Conservation (phyloP, 2,888 invertebrate species). For the Dendrolimus pini region DNA sequence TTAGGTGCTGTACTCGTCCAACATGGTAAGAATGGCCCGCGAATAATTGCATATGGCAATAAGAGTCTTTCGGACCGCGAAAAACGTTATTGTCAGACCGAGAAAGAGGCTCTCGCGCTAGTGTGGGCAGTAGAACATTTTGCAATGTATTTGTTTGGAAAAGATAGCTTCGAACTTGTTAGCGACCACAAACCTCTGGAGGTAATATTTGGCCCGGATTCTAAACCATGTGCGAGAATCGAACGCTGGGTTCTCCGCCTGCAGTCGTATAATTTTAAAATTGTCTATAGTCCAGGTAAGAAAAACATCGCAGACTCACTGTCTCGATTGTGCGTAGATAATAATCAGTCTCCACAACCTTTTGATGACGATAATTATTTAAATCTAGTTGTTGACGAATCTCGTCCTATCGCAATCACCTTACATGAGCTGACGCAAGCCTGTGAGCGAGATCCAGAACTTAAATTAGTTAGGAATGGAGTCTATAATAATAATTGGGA, state of each 20-base stretch:
- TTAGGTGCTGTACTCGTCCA: constrained; percentile 15
- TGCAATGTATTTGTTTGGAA: constrained; percentile 19
- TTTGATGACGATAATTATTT: too few relatives aligned
- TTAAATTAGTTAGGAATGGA: constrained; percentile 9
- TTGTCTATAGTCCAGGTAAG: constrained; percentile 13
- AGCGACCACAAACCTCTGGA: constrained; percentile 40
- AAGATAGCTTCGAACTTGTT: constrained; percentile 21
- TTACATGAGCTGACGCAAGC: constrained; percentile 4
- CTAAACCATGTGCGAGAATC: constrained; percentile 31
- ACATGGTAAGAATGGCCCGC: constrained; percentile 7
- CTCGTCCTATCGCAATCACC: constrained; percentile 9
- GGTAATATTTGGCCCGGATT: constrained; percentile 24
- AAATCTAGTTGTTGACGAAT: too few relatives aligned
- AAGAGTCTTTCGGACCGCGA: constrained; percentile 10
- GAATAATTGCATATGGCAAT: constrained; percentile 20
- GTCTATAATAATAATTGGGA: constrained; percentile 14
- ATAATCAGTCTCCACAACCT: too few relatives aligned
- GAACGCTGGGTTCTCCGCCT: constrained; percentile 20
- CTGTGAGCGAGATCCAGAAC: constrained; percentile 11
- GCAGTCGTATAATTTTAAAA: constrained; percentile 9
- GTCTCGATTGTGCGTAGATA: constrained; percentile 11
- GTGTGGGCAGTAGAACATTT: constrained; percentile 24
- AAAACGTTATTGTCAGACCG: constrained; percentile 18
- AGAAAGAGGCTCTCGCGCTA: constrained; percentile 19
- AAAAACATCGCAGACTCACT: constrained; percentile 27